Conservation (phyloP, 2,113 vertebrate genomes). For the Otolemur garnettii region DNA sequence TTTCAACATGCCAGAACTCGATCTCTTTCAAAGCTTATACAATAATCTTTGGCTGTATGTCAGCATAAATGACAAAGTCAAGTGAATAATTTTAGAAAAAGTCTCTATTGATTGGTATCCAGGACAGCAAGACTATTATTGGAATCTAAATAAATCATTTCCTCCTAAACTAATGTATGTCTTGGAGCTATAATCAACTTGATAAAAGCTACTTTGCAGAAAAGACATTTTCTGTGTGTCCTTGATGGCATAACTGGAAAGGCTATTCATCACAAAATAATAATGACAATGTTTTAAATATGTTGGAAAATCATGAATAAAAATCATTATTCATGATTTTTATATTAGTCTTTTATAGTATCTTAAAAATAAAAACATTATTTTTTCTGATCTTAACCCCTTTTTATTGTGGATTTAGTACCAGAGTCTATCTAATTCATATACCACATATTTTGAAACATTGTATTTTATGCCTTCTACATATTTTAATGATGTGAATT, state of each 20-base stretch:
- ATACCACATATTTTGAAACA: neutral
- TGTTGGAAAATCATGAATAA: constrained; percentile 51
- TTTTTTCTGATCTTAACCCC: neutral
- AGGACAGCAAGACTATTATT: constrained; percentile 60
- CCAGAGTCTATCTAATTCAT: neutral
- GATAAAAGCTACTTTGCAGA: constrained; percentile 73
- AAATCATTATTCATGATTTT: neutral
- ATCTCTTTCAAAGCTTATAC: constrained; percentile 20
- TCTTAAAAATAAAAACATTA: constrained; percentile 46
- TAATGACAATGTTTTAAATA: constrained; percentile 58
- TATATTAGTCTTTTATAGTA: constrained; percentile 43
- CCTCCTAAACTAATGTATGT: constrained; percentile 74
- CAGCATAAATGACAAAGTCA: constrained; percentile 76
- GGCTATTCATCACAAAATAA: constrained; percentile 59
- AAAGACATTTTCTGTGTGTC: constrained; percentile 35
- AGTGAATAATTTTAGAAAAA: constrained; percentile 52
- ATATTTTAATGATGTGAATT: neutral
- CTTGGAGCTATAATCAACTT: constrained; percentile 79
- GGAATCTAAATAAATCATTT: constrained; percentile 53
- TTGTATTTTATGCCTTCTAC: neutral
- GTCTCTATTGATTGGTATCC: constrained; percentile 45
- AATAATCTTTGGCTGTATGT: constrained; percentile 65
- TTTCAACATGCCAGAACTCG: constrained; percentile 48
- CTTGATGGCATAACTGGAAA: constrained; percentile 29
- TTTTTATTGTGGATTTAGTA: neutral